These are phyloP conservation scores for Caenorhabditis sp. DNA, from an alignment of 2,888 invertebrate species.

Conservation along the genomic window DNA sequence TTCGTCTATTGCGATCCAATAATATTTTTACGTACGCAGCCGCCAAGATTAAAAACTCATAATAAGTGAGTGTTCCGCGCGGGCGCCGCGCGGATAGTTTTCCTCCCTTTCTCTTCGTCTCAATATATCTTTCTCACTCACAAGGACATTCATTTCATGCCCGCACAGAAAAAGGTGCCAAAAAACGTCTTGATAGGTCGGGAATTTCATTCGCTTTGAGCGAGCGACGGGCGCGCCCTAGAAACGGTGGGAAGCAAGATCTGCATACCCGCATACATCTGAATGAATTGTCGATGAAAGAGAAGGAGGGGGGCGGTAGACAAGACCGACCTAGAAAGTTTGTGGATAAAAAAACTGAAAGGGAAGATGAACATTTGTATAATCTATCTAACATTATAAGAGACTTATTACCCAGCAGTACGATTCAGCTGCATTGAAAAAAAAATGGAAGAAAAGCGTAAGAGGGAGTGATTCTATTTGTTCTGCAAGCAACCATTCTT, in stretches of 20 bases:
- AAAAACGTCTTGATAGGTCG: constrained; percentile 3
- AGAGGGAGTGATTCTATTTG: constrained; percentile 11
- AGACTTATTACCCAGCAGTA: neutral
- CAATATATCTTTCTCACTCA: too few species aligned
- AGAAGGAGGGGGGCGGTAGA: neutral
- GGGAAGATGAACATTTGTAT: too few species aligned
- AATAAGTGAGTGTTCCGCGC: constrained; percentile 30
- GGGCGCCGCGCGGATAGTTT: constrained; percentile 8
- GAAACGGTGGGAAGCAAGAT: constrained; percentile 36
- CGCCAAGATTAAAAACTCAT: constrained; percentile 27
- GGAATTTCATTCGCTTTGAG: neutral
- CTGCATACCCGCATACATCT: constrained; percentile 30
- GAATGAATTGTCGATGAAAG: constrained; percentile 28
- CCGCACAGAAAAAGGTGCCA: neutral
- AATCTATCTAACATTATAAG: neutral
- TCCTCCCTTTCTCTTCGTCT: neutral
- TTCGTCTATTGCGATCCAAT: constrained; percentile 1
- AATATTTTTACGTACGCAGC: constrained; percentile 10
- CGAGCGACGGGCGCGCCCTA: constrained; percentile 13
- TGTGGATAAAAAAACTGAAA: neutral
- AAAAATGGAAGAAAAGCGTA: constrained; percentile 1
- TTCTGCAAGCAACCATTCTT: neutral
- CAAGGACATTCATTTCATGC: neutral
- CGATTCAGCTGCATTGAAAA: neutral
- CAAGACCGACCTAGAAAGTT: constrained; percentile 9